Conservation (phyloP, 2,888 invertebrate species). For the Cephus spinipes region DNA sequence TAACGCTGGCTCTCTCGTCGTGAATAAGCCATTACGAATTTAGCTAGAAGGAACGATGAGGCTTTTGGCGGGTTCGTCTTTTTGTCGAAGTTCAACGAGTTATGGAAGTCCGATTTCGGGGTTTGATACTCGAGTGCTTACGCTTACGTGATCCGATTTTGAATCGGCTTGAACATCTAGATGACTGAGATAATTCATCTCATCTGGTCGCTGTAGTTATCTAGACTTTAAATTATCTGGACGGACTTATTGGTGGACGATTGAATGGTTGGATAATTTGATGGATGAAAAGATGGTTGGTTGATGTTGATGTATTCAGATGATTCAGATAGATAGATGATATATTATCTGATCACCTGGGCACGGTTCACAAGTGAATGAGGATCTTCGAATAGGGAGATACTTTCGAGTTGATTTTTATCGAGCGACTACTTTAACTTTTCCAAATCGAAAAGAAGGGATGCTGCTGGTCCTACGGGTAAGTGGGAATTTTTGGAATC, state of each 20-base stretch:
- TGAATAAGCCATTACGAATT: background rate
- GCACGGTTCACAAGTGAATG: background rate
- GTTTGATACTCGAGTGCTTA: background rate
- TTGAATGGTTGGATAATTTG: background rate
- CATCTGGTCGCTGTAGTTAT: background rate
- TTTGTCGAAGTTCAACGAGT: background rate
- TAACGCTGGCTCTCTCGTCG: background rate
- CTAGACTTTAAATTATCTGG: background rate
- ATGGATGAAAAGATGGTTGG: background rate
- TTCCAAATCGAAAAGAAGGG: background rate
- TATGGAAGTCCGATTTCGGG: background rate
- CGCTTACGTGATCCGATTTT: constrained; percentile 26
- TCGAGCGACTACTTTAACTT: no score
- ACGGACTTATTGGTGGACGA: background rate
- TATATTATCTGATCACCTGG: background rate
- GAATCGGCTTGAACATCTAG: constrained; percentile 1
- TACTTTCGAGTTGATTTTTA: background rate
- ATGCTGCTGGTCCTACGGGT: background rate
- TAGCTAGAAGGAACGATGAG: background rate
- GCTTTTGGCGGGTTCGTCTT: background rate
- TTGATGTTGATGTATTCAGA: no score
- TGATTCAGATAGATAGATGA: background rate
- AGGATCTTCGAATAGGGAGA: background rate
- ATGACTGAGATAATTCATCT: background rate
- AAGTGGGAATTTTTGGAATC: background rate